phyloP scores from a whole-genome alignment of 2,797 vertebrate species.

The Discoglossus pictus region DNA sequence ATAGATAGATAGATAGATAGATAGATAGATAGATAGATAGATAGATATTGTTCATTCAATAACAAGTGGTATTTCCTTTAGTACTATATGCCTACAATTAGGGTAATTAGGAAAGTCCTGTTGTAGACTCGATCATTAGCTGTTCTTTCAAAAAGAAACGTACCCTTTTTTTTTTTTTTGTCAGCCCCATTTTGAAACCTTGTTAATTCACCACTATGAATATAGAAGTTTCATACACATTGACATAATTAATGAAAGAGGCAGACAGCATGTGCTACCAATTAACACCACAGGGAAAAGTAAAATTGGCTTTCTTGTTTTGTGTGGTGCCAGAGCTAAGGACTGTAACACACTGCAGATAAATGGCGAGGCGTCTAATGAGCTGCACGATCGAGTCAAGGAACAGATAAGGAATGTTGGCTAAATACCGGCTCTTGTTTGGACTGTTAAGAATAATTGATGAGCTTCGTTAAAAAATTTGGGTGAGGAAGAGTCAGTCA shows the following conservation, averaged over 20 bases:
- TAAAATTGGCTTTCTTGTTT: constrained; percentile 83
- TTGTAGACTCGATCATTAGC: constrained; percentile 59
- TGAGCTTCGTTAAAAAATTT: constrained; percentile 64
- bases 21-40: too few species aligned
- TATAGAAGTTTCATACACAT: constrained; percentile 78
- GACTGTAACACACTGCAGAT: constrained; percentile 82
- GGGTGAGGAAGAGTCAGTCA: constrained; percentile 21
- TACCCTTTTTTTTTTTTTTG: constrained; percentile 66
- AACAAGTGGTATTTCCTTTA: constrained; percentile 50
- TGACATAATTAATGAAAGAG: constrained; percentile 91
- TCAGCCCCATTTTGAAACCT: constrained; percentile 66
- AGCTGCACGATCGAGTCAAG: constrained; percentile 76
- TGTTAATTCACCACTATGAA: constrained; percentile 71
- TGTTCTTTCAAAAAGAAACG: constrained; percentile 49
- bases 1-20: too few species aligned
- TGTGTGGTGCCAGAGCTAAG: constrained; percentile 81
- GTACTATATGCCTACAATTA: constrained; percentile 47
- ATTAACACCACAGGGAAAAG: constrained; percentile 89
- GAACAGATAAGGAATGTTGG: constrained; percentile 71
- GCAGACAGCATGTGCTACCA: constrained; percentile 83
- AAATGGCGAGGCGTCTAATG: constrained; percentile 87
- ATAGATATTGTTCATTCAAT: too few species aligned
- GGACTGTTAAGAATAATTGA: constrained; percentile 75
- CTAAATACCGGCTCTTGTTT: constrained; percentile 77
- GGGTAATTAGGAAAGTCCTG: constrained; percentile 48